Evolutionary conservation across 2,888 invertebrate species (phyloP), one percentile per base, ranked within the genome.

Genomic region (Sicus ferrugineus): DNA sequence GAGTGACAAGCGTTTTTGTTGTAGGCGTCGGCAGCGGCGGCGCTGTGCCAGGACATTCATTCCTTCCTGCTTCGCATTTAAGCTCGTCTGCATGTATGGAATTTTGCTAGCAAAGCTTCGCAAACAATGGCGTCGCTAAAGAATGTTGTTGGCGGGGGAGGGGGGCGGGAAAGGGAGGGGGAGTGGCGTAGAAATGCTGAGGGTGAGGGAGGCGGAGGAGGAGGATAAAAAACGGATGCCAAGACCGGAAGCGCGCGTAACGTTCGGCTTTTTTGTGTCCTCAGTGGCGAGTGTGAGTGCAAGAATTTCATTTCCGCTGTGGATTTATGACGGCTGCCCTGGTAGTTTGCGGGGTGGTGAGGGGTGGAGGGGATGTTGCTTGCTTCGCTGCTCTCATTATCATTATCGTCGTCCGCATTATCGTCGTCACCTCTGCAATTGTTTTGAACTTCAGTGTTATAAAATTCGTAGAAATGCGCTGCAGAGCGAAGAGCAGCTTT

Each of bases 31-130:
- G 54, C 61, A 34, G 59, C 62, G 68, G 62, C 42, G 42, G 42
- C 54, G 26, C 28, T 54, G 28, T 54, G 54, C 23, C 23, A 54
- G 54, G 14, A 54, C 28, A 54, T 23, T 28, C 14, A 26, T 54
- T 54, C 23, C 38, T 28, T 50, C n/a, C n/a, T n/a, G n/a, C n/a
- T n/a, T n/a, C n/a, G 38, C 31, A 52, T 50, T 64, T 64, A 31
- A 52, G 16, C 48, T 19, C 34, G 52, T 64, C 28, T 21, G 52
- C 50, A 31, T 64, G 74, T 74, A 78, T 77, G 77, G 79, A 81
- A 80, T 80, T 80, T 78, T 75, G 79, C 79, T 79, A 79, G 80
- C 81, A 80, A 81, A 78, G 79, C 75, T 75, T 62, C 59, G 67
- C 70, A 71, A 66, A 72, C 70, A 66, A 73, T 63, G 63, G 68